Evolutionary conservation across 2,888 invertebrate species (phyloP).

Genomic region (Sarcophaga carnaria): DNA sequence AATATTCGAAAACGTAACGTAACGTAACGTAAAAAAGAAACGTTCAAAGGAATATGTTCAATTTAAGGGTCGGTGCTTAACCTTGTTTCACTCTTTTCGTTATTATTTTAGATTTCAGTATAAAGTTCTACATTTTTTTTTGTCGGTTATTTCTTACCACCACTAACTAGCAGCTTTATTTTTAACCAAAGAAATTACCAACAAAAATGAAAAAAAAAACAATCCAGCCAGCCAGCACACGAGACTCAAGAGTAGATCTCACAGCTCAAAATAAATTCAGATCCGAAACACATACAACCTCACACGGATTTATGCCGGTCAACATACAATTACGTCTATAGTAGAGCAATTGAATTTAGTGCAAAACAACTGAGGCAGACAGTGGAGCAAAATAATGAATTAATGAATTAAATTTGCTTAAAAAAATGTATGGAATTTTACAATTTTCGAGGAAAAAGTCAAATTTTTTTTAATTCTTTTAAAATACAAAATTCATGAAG

Average conservation of each 20-base stretch:
- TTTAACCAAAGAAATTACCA: conserved; percentile 51
- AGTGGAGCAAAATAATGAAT: conserved; percentile 4
- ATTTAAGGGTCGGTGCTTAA: conserved; percentile 65
- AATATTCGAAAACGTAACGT: conserved; percentile 8
- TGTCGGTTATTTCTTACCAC: conserved; percentile 33
- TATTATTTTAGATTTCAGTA: conserved; percentile 58
- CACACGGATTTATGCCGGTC: conserved; percentile 22
- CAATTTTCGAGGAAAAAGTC: no score
- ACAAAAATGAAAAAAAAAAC: not conserved
- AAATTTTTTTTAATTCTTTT: no score
- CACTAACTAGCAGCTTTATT: conserved; percentile 53
- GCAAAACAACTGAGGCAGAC: not conserved
- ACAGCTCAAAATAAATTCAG: conserved; percentile 29
- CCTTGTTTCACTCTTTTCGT: conserved; percentile 60
- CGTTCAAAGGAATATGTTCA: conserved; percentile 50
- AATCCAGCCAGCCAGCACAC: not conserved
- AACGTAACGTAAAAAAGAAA: not conserved
- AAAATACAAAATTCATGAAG: no score
- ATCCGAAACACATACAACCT: conserved; percentile 15
- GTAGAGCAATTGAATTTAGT: conserved; percentile 42
- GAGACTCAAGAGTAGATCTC: conserved; percentile 33
- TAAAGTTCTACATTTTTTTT: conserved; percentile 22
- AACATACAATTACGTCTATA: conserved; percentile 55
- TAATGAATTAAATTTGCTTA: not conserved
- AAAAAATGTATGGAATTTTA: not conserved